A percentile compares a stretch with the other conserved stretches of the same genome.
Evolutionary conservation across 1,140 invertebrate species (phyloP).

Genomic region (Proales similis): DNA sequence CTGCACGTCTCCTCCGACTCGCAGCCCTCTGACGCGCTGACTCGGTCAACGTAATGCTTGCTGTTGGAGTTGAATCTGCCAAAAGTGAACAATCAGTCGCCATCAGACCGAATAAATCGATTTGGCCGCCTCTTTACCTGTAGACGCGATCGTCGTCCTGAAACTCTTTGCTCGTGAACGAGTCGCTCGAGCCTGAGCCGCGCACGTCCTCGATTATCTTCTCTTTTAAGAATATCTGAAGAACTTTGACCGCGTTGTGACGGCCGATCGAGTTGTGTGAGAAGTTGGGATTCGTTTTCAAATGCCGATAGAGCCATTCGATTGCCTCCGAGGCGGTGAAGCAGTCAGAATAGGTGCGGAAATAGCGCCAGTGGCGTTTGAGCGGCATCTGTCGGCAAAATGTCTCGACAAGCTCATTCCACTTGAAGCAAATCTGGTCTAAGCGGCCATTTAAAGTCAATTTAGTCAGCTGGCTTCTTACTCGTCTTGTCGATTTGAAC

Average conservation of each 20-base stretch:
- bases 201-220: constrained; percentile 34
- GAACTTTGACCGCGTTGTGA: constrained; percentile 20
- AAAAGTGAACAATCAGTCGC: too few species aligned
- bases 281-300: constrained; percentile 27
- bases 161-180: constrained; percentile 15
- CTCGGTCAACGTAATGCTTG: too few species aligned
- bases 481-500: too few species aligned
- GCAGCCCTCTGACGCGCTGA: too few species aligned
- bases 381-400: constrained; percentile 27
- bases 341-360: constrained; percentile 20
- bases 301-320: constrained; percentile 17
- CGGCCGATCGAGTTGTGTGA: constrained; percentile 2
- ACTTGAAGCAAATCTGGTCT: constrained; percentile 24
- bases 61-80: too few species aligned
- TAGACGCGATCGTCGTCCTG: constrained; percentile 34
- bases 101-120: too few species aligned
- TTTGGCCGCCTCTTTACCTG: too few species aligned
- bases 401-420: constrained; percentile 27
- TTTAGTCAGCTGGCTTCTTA: too few species aligned
- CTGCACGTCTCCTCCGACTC: too few species aligned
- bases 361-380: constrained; percentile 31
- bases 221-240: constrained; percentile 32
- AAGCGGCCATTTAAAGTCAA: too few species aligned
- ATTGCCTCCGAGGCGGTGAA: constrained; percentile 32
- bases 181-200: constrained; percentile 6